Conservation (phyloP, 2,797 vertebrate genomes). For the Phoxinus dragarum region DNA sequence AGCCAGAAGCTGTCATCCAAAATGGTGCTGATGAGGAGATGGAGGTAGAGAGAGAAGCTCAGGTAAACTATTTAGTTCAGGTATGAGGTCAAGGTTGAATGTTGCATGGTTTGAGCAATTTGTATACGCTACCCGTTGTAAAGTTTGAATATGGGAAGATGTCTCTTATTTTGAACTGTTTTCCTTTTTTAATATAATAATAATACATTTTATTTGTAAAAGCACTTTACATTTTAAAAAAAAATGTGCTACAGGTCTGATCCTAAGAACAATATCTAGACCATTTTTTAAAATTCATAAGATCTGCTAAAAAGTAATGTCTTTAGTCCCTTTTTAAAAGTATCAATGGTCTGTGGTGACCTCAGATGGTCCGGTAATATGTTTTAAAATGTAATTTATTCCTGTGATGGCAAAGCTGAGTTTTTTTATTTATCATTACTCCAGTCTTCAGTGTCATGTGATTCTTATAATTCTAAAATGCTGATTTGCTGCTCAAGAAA, state of each 20-base stretch:
- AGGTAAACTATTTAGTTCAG: not conserved
- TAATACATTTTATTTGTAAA: too few species aligned
- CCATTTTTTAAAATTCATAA: too few species aligned
- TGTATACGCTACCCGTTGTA: not conserved
- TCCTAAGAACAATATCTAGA: too few species aligned
- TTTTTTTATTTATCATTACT: not conserved
- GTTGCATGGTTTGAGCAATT: not conserved
- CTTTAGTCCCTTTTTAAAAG: too few species aligned
- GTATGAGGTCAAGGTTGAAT: not conserved
- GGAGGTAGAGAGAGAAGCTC: conserved; percentile 24
- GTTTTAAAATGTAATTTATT: not conserved
- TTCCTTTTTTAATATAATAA: not conserved
- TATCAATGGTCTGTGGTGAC: too few species aligned
- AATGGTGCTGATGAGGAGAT: conserved; percentile 43
- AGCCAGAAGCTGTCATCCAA: conserved; percentile 18
- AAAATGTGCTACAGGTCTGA: too few species aligned
- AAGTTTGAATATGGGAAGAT: not conserved
- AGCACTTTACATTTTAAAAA: too few species aligned
- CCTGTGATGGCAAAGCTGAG: not conserved
- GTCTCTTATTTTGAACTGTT: not conserved
- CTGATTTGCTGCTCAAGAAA: not conserved
- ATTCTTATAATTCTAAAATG: not conserved
- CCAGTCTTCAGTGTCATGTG: too few species aligned
- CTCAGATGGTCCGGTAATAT: too few species aligned
- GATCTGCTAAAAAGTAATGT: too few species aligned